Evolutionary conservation across 2,888 invertebrate genomes (phyloP), one percentile per base, ranked within the genome.

Genomic region (Melanophora roralis): DNA sequence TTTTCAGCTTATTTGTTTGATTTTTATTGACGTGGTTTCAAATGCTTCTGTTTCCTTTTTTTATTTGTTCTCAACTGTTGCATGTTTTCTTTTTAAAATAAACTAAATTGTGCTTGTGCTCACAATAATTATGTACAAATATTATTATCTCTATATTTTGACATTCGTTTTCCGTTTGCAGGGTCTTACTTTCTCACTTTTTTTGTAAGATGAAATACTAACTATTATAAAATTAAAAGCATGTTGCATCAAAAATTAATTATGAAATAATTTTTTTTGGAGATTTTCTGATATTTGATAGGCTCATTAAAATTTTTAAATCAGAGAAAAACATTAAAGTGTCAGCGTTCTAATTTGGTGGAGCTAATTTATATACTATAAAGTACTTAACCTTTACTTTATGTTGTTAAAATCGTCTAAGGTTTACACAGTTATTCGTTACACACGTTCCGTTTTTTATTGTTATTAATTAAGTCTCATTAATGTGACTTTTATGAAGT

Each of bases 81-180:
- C 6, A 21, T 19, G 7, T 57, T 21, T 38, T 19, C 4, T 12
- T 23, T 12, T 3, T 21, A 57, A 14, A 27, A 27, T 5, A 27
- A 27, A 27, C 7, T 2, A 27, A 32, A 53, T 12, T 21, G 38
- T 57, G 36, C 57, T 36, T 21, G 57, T 36, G 57, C 7, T 49
- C 23, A 19, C 1, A 47, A 23, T 71, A 71, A 62, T 75, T 79
- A 47, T 65, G n/a, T n/a, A n/a, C n/a, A n/a, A n/a, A 71, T 69
- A 69, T 43, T 65, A 34, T 47, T 47, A 14, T 32, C n/a, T 21
- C 14, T 73, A 74, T 73, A 74, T 74, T 69, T 78, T 71, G 74
- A 74, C 78, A 79, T 55, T 53, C 38, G 38, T 34, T 74, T 69
- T 71, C 53, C 74, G 64, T 53, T 68, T 53, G n/a, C 6, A 49